A percentile compares a stretch with the other conserved stretches of the same genome.
phyloP scores from a whole-genome alignment of 2,888 invertebrate species.

The Dusona sp. region DNA sequence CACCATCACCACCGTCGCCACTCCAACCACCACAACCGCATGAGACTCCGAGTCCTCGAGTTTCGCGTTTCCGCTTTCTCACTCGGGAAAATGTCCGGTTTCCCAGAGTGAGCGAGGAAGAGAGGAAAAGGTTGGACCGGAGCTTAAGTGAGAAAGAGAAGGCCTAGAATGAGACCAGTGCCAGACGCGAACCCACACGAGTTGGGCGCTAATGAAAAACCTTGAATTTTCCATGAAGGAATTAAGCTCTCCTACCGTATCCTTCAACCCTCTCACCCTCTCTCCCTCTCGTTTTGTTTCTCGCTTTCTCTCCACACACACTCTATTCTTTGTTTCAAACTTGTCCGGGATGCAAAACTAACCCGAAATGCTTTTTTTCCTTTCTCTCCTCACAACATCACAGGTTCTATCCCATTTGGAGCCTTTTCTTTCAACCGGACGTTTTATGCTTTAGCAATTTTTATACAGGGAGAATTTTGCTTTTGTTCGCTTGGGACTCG shows the following conservation, averaged over 20 bases:
- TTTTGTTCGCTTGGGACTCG: constrained; percentile 32
- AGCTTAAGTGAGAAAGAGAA: constrained; percentile 65
- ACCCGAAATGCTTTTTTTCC: constrained; percentile 52
- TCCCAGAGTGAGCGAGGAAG: constrained; percentile 58
- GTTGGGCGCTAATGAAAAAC: constrained; percentile 83
- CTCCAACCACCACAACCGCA: constrained; percentile 64
- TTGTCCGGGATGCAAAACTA: constrained; percentile 43
- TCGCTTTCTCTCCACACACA: background rate
- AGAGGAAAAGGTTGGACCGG: constrained; percentile 63
- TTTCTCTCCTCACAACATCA: constrained; percentile 6
- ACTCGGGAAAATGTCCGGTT: constrained; percentile 68
- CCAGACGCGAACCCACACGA: constrained; percentile 52
- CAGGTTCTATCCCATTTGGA: constrained; percentile 21
- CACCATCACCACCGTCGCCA: constrained; percentile 59
- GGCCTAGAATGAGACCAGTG: constrained; percentile 37
- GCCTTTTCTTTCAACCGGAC: constrained; percentile 40
- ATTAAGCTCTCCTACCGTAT: constrained; percentile 74
- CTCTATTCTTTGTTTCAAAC: constrained; percentile 29
- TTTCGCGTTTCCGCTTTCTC: constrained; percentile 74
- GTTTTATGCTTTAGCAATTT: constrained; percentile 36
- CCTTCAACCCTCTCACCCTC: constrained; percentile 20
- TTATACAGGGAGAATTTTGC: constrained; percentile 12
- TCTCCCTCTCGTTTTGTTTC: constrained; percentile 22
- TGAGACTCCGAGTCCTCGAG: constrained; percentile 65
- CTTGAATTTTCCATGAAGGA: constrained; percentile 84